A percentile compares a stretch with the other conserved stretches of the same genome.
Conservation (phyloP, 1,140 invertebrate genomes). For the Lepeophtheirus salmonis region DNA sequence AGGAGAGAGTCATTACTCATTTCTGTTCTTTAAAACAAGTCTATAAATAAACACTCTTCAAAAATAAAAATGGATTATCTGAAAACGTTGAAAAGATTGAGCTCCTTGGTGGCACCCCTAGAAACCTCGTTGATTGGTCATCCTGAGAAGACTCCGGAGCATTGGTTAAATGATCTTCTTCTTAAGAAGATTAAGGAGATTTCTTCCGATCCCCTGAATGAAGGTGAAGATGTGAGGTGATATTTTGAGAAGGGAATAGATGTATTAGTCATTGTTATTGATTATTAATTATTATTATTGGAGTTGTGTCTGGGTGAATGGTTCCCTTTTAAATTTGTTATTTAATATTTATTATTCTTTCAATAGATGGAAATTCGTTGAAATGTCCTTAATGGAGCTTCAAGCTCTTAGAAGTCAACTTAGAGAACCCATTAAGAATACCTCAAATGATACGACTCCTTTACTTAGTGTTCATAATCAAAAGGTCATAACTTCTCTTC, state of each 20-base stretch:
- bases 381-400: background rate
- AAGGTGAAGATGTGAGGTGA: background rate
- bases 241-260: background rate
- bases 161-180: background rate
- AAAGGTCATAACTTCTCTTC: background rate
- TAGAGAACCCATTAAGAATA: background rate
- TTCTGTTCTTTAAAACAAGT: background rate
- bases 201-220: background rate
- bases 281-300: background rate
- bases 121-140: background rate
- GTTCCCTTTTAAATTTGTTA: too few relatives aligned
- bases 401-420: background rate
- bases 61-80: background rate
- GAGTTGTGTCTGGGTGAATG: too few relatives aligned
- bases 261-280: background rate
- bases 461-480: conserved; percentile 4
- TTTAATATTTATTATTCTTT: background rate
- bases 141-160: background rate
- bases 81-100: background rate
- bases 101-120: background rate
- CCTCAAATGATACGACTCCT: background rate
- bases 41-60: background rate
- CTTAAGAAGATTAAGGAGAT: background rate
- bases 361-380: background rate
- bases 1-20: too few relatives aligned